Percentiles rank a stretch among this genome's conserved stretches.
These are phyloP conservation scores for Meandrina meandrites DNA, from an alignment of 92 coral and sea anemone genomes.

Conservation along the genomic window DNA sequence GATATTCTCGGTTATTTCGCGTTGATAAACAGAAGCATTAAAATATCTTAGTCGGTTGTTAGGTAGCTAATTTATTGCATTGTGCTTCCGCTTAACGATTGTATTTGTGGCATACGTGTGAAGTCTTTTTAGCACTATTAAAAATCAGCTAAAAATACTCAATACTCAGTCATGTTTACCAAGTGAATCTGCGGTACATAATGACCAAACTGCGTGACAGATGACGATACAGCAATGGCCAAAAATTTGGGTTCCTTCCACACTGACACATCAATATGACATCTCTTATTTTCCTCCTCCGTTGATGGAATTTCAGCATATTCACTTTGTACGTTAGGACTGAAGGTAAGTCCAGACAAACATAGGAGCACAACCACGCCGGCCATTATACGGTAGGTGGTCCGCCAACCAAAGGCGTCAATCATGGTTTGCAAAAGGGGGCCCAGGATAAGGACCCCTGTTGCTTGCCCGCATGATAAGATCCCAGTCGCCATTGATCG, in stretches of 20 bases:
- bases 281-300: not conserved
- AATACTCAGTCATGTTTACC: constrained; percentile 1
- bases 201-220: constrained; percentile 39
- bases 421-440: constrained; percentile 47
- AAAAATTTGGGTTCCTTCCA: constrained; percentile 39
- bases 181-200: constrained; percentile 40
- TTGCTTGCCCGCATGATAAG: constrained; percentile 33
- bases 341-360: constrained; percentile 32
- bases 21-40: no score
- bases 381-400: constrained; percentile 47
- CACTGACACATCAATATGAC: constrained; percentile 17
- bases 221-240: constrained; percentile 16
- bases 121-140: no score
- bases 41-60: no score
- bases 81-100: no score
- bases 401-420: constrained; percentile 40
- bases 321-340: constrained; percentile 25
- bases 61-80: no score
- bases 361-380: constrained; percentile 35
- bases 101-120: no score
- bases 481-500: constrained; percentile 56
- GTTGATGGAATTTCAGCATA: not conserved
- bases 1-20: no score
- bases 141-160: no score
- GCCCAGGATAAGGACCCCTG: constrained; percentile 56